Percentiles rank a stretch among this genome's conserved stretches.
These are phyloP conservation scores for Passerina amoena DNA, from an alignment of 2,113 vertebrate genomes.

Conservation along the genomic window DNA sequence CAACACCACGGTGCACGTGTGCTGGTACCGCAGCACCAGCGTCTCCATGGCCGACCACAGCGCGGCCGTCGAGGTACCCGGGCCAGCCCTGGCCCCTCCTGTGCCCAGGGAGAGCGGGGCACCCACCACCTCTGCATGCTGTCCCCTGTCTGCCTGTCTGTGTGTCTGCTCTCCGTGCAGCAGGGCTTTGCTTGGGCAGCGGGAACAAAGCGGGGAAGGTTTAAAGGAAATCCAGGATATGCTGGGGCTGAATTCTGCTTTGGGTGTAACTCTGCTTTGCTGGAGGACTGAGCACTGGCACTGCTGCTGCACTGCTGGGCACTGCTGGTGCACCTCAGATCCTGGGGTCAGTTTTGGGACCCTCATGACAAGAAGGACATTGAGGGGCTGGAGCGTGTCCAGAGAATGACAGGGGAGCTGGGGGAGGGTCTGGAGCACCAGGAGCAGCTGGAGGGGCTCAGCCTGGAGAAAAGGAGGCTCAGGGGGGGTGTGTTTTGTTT, in stretches of 20 bases:
- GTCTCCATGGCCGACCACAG: conserved; percentile 94
- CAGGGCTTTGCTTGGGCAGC: background rate
- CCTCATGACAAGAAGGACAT: fast-evolving
- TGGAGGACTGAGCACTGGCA: background rate
- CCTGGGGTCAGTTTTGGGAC: background rate
- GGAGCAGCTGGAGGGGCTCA: background rate
- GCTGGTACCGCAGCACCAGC: conserved; percentile 95
- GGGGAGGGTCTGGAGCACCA: background rate
- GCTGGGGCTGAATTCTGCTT: background rate
- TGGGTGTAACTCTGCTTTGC: background rate
- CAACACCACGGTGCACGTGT: conserved; percentile 93
- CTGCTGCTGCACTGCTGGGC: background rate
- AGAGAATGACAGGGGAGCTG: background rate
- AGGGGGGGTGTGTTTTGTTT: no score
- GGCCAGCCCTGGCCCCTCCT: background rate
- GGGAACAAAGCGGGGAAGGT: background rate
- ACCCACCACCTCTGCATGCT: background rate
- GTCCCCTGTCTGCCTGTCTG: background rate
- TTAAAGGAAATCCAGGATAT: background rate
- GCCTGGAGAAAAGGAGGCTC: background rate
- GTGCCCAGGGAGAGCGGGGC: background rate
- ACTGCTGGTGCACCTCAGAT: background rate
- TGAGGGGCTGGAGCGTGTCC: background rate
- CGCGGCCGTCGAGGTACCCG: conserved; percentile 89
- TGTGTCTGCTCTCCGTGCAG: background rate